A percentile compares a stretch with the other conserved stretches of the same genome.
Evolutionary conservation across 2,888 invertebrate species (phyloP).

Genomic region (Cantharis lateralis): DNA sequence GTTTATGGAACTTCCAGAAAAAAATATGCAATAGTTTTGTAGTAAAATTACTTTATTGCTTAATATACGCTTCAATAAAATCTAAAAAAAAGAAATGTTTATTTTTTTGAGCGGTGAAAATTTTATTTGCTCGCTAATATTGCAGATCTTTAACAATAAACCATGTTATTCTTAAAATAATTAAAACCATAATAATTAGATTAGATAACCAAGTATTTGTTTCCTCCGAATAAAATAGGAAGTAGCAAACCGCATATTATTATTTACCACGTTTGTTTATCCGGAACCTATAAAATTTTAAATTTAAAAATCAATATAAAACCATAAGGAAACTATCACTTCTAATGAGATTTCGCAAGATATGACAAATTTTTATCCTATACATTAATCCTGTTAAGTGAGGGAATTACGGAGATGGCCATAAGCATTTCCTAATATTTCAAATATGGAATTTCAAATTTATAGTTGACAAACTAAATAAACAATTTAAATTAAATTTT

Average conservation of each 20-base stretch:
- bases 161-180: background rate
- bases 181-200: background rate
- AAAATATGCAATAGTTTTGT: background rate
- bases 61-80: background rate
- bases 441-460: too few species aligned
- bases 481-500: too few species aligned
- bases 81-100: background rate
- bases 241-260: background rate
- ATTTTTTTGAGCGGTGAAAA: background rate
- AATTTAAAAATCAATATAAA: background rate
- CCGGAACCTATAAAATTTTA: background rate
- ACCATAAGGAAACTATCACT: background rate
- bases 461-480: too few species aligned
- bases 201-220: background rate
- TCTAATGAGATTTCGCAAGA: background rate
- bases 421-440: too few species aligned
- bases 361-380: background rate
- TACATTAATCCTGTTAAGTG: too few species aligned
- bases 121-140: background rate
- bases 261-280: background rate
- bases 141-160: background rate
- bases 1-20: background rate
- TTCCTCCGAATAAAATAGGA: background rate
- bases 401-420: too few species aligned
- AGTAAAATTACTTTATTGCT: background rate